Base-by-base conservation (phyloP, 2,888 invertebrate genomes). In the Fissipunctia ypsillon region DNA sequence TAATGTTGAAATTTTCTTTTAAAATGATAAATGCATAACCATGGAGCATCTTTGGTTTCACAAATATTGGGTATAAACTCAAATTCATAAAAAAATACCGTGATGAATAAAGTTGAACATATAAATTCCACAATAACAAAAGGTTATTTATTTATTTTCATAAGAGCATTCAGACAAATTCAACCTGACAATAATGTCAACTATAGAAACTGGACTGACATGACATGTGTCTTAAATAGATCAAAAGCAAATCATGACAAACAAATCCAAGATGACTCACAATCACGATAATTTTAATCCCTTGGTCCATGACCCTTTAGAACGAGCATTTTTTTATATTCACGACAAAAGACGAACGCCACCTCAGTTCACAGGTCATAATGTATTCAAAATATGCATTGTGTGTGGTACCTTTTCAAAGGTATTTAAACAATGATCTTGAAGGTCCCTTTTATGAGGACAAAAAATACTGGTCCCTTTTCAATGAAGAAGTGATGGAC, bases 321-420 rank as follows among this genome's bases (percentile, higher is more conserved):
- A 81, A 75, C 70, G 78, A 65, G 68, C 50, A 69, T 87, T 87
- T 84, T 59, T 84, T 86, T 87, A 72, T 68, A 81, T 50, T 73
- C 65, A 85, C 78, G 81, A 89, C 89, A 89, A 90, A 90, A 86
- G 87, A 81, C 84, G 83, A 81, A 85, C 79, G 81, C 85, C 85
- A 85, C 65, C 60, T 60, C 80, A 87, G 90, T 90, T 90, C 90
- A 90, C 89, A 90, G 90, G 88, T 94, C 94, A 91, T 94, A 94
- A 95, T 94, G 91, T 93, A 96, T 96, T 94, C 94, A 94, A 94
- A 95, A 94, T 94, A 95, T 94, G 92, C 93, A 94, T 95, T 95
- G 94, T 95, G 91, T 92, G 91, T 89, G 90, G 90, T 89, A 90
- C 90, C 85, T 91, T 90, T 91, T 89, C 87, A 83, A 84, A 81